Percentiles rank a stretch among this genome's conserved stretches.
These are phyloP conservation scores for Cavia porcellus DNA, from an alignment of 2,113 vertebrate species.

Conservation along the genomic window DNA sequence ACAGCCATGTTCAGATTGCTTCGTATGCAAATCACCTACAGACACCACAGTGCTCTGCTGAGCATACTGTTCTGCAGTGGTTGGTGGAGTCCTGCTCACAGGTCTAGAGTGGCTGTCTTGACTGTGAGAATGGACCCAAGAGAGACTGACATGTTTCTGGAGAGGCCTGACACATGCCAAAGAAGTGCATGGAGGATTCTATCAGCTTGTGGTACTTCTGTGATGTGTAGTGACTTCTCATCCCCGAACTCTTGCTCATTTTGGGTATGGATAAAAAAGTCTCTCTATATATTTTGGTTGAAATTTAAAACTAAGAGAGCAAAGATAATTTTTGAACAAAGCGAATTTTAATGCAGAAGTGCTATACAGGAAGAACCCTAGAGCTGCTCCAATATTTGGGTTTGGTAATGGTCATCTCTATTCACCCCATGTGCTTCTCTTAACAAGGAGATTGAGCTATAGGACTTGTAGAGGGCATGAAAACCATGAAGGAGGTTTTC, in stretches of 20 bases:
- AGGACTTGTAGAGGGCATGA: too few species aligned
- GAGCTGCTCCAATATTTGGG: not conserved
- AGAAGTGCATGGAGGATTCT: too few species aligned
- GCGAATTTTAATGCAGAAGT: not conserved
- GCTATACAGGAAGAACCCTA: not conserved
- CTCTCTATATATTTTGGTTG: not conserved
- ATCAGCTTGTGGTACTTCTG: rapidly evolving
- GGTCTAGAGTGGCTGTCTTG: not conserved
- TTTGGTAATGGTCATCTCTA: not conserved
- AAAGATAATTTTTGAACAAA: not conserved
- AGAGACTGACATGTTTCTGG: rapidly evolving
- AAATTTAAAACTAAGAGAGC: not conserved
- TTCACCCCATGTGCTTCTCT: not conserved
- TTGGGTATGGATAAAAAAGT: not conserved
- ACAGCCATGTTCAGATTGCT: rapidly evolving
- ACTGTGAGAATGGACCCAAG: not conserved
- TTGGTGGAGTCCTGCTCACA: not conserved
- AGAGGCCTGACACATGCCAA: too few species aligned
- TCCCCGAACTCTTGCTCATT: not conserved
- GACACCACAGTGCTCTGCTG: too few species aligned
- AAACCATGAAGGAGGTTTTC: not conserved
- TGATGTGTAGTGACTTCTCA: not conserved
- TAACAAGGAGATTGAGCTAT: not conserved
- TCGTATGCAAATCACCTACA: rapidly evolving
- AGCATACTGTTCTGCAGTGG: rapidly evolving